Percentiles rank a stretch among this genome's conserved stretches.
Conservation (phyloP, 2,888 invertebrate species). For the Drosophila atripex region DNA sequence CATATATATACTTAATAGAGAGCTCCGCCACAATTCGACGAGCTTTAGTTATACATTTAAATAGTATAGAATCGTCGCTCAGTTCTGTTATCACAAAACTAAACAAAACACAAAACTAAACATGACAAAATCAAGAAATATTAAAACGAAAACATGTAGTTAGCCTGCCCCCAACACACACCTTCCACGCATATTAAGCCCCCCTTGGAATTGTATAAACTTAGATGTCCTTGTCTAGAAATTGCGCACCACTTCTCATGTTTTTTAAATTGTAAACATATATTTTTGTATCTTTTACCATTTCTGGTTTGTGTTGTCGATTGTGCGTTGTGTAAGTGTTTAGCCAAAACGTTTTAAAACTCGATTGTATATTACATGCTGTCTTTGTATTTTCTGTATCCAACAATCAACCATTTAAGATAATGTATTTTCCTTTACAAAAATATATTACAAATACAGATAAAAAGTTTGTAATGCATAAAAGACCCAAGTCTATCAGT, state of each 20-base stretch:
- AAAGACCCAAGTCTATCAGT: conserved; percentile 5
- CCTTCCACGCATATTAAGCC: conserved; percentile 11
- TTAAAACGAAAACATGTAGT: conserved; percentile 17
- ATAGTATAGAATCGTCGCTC: conserved; percentile 37
- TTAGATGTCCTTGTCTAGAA: conserved; percentile 7
- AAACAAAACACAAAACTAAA: conserved; percentile 3
- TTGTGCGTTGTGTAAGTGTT: conserved; percentile 54
- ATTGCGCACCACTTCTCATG: conserved; percentile 7
- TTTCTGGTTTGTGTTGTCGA: conserved; percentile 45
- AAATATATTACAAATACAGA: conserved; percentile 69
- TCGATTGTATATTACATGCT: conserved; percentile 56
- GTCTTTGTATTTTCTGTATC: conserved; percentile 63
- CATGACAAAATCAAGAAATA: not conserved
- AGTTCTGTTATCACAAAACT: conserved; percentile 26
- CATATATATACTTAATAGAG: conserved; percentile 46
- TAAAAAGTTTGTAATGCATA: conserved; percentile 33
- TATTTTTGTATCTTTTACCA: conserved; percentile 45
- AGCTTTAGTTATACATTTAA: conserved; percentile 46
- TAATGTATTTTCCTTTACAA: conserved; percentile 75
- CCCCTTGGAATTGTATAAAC: conserved; percentile 1
- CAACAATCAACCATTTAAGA: conserved; percentile 36
- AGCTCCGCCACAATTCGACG: conserved; percentile 32
- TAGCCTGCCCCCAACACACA: conserved; percentile 13
- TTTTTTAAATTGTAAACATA: conserved; percentile 52
- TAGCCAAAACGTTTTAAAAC: conserved; percentile 48